Evolutionary conservation across 2,113 vertebrate genomes (phyloP).

Genomic region (Steatornis caripensis): DNA sequence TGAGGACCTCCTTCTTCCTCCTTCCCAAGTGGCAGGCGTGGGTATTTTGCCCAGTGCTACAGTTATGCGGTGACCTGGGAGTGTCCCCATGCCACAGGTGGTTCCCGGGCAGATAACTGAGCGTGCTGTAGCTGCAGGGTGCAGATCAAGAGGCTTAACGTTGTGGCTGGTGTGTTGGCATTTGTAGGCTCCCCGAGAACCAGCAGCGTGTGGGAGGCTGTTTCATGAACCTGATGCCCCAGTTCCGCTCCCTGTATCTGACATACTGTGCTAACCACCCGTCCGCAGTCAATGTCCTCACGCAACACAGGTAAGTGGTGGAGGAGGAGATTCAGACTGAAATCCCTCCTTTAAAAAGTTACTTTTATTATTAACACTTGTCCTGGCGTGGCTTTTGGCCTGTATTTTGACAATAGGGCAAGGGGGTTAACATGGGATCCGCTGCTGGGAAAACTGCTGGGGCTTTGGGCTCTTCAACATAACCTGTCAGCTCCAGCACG

Average conservation of each 20-base stretch:
- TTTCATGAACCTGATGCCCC: conserved; percentile 87
- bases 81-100: neutral
- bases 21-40: neutral
- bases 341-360: neutral
- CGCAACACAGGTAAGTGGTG: conserved; percentile 87
- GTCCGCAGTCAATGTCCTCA: conserved; percentile 89
- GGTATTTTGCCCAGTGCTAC: neutral
- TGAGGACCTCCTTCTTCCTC: neutral
- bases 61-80: neutral
- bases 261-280: conserved; percentile 94
- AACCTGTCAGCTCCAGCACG: neutral
- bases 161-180: neutral
- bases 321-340: neutral
- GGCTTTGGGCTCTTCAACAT: neutral
- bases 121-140: neutral
- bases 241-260: conserved; percentile 89
- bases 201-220: conserved; percentile 91
- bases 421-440: neutral
- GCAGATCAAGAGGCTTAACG: neutral
- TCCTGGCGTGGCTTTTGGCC: neutral
- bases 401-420: neutral
- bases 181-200: conserved; percentile 82
- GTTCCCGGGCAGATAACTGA: neutral
- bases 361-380: neutral
- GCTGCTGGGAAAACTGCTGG: neutral